Conservation (phyloP, 2,797 vertebrate genomes). For the Halcyon chelicuti region DNA sequence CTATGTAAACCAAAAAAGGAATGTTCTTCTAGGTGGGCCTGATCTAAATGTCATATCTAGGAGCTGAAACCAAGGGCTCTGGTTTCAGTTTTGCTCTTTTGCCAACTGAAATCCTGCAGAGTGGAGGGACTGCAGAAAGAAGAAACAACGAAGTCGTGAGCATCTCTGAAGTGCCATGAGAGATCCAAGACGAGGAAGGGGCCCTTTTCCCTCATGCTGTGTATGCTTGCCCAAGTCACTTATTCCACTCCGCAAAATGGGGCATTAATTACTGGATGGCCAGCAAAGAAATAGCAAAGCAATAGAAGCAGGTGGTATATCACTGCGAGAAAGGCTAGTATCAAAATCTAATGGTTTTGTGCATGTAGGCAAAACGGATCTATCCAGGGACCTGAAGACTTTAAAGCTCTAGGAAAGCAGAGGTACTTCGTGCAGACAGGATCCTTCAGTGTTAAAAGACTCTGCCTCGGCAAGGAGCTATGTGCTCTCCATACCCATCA, state of each 20-base stretch:
- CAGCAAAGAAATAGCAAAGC: neutral
- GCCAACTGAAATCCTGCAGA: neutral
- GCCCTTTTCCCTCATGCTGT: neutral
- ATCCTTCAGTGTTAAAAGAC: neutral
- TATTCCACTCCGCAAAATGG: neutral
- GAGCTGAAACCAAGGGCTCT: neutral
- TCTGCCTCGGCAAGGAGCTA: neutral
- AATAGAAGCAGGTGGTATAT: neutral
- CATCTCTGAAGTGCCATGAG: neutral
- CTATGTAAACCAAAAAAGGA: neutral
- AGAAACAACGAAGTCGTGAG: fast-evolving
- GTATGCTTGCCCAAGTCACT: neutral
- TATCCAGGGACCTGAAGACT: neutral
- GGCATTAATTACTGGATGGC: neutral
- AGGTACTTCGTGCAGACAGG: neutral
- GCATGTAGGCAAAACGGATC: neutral
- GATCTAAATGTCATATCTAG: neutral
- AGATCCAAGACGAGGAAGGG: neutral
- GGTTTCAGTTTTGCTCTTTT: neutral
- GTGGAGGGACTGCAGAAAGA: neutral
- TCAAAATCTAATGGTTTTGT: neutral
- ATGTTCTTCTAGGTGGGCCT: neutral
- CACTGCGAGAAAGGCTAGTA: neutral
- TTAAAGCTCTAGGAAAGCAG: neutral
- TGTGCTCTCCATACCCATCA: neutral